Conservation (phyloP, 1,140 invertebrate genomes). For the Drosophila equinoxialis region DNA sequence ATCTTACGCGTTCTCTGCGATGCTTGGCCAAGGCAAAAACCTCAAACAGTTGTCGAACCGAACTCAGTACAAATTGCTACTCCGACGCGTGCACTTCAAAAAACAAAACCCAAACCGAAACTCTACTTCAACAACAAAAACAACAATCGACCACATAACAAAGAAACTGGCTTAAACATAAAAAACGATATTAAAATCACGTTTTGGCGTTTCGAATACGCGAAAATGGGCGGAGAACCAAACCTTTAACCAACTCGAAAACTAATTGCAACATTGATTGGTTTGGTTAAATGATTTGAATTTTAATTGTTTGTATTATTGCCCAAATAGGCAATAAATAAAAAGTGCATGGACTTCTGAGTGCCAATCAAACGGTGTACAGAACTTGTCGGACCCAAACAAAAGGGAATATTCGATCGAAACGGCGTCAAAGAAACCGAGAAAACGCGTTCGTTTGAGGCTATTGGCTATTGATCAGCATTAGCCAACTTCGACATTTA, state of each 20-base stretch:
- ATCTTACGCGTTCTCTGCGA: conserved; percentile 8
- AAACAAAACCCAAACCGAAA: conserved; percentile 15
- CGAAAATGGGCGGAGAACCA: conserved; percentile 41
- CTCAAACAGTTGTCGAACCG: conserved; percentile 23
- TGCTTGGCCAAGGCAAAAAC: conserved; percentile 59
- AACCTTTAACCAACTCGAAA: conserved; percentile 21
- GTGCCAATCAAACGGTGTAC: neutral
- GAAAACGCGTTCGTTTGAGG: conserved; percentile 62
- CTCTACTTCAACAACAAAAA: conserved; percentile 50
- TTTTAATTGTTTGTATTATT: neutral
- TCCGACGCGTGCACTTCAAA: conserved; percentile 57
- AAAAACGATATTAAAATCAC: conserved; percentile 45
- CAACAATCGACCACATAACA: conserved; percentile 47
- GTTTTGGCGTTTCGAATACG: conserved; percentile 64
- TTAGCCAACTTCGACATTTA: conserved; percentile 43
- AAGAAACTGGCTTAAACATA: conserved; percentile 63
- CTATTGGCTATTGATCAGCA: neutral
- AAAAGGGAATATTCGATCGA: conserved; percentile 11
- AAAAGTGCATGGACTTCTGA: neutral
- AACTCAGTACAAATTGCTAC: conserved; percentile 67
- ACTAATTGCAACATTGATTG: conserved; percentile 40
- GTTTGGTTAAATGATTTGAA: conserved; percentile 20
- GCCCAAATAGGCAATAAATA: neutral
- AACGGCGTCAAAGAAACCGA: conserved; percentile 63
- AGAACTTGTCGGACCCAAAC: conserved; percentile 13